Conservation (phyloP, 2,797 vertebrate genomes). For the Lepus oiostolus region DNA sequence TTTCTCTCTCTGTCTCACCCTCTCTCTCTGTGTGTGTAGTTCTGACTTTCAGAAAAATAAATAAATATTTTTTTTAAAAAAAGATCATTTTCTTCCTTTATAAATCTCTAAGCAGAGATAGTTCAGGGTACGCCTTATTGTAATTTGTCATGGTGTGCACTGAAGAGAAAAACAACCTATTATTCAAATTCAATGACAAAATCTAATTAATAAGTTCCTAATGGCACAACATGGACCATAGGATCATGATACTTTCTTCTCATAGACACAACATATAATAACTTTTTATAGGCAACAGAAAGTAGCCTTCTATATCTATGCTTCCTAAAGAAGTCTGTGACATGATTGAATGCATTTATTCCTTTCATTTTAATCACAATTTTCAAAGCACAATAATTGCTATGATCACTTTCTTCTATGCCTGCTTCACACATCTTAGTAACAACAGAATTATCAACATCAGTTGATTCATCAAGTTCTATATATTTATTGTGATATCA, state of each 20-base stretch:
- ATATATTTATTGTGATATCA: background rate
- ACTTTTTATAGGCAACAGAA: background rate
- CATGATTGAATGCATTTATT: conserved; percentile 48
- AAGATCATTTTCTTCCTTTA: background rate
- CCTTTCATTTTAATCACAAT: conserved; percentile 46
- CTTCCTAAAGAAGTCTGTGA: background rate
- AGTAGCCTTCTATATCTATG: background rate
- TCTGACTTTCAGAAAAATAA: too few species aligned
- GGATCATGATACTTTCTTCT: background rate
- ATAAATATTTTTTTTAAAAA: background rate
- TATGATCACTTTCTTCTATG: conserved; percentile 60
- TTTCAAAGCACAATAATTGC: conserved; percentile 47
- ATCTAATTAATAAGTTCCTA: background rate
- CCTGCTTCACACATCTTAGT: conserved; percentile 25
- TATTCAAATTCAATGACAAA: conserved; percentile 36
- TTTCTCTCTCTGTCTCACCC: too few species aligned
- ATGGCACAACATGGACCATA: background rate
- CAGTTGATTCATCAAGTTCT: conserved; percentile 40
- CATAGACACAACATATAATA: background rate
- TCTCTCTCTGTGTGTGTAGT: too few species aligned
- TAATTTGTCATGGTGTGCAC: background rate
- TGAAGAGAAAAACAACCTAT: background rate
- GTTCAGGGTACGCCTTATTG: background rate
- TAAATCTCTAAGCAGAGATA: background rate
- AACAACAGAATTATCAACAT: conserved; percentile 36